Evolutionary conservation across 2,797 vertebrate genomes (phyloP), one percentile per base, ranked within the genome.

Genomic region (Mycteria americana): DNA sequence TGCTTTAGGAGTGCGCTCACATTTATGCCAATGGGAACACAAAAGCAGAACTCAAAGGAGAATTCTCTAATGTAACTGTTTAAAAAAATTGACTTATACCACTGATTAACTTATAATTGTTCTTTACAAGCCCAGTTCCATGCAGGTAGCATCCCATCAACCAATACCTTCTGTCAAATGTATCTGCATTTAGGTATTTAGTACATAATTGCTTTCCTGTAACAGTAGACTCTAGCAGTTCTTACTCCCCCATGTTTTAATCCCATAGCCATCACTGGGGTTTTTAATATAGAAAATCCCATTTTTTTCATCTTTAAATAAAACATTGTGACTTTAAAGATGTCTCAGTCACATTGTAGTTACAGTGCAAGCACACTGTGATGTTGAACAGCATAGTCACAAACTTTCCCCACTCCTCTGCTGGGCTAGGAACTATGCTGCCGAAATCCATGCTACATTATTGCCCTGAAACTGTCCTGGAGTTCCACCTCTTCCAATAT

Each of bases 401-500:
- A 14, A 89, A 37, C 18, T 25, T 48, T 77, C 54, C 46, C 23
- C 45, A 23, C 24, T 72, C 37, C 57, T 68, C 60, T 76, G 82
- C 50, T 73, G 59, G 25, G 56, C 59, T 43, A 77, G 33, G 59
- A 84, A 59, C 57, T 60, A 11, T 33, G 53, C 35, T 77, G 22
- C 50, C 5, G 6, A 88, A 91, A 92, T 56, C 62, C 0, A 0
- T 63, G 79, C 65, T 91, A 83, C 62, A 35, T 89, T 79, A 63
- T 45, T 92, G 79, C 63, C 85, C 82, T 95, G 69, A 59, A 93
- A 95, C 72, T 81, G 76, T 77, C 72, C 43, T 56, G 62, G 54
- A 88, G 73, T 95, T 94, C 82, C 69, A 76, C 17, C 76, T 91
- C 91, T 76, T 88, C 54, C 92, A 89, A 16, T 92, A 81, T 56